These are phyloP conservation scores for Drosophila recens DNA, from an alignment of 2,888 invertebrate genomes.

Conservation along the genomic window DNA sequence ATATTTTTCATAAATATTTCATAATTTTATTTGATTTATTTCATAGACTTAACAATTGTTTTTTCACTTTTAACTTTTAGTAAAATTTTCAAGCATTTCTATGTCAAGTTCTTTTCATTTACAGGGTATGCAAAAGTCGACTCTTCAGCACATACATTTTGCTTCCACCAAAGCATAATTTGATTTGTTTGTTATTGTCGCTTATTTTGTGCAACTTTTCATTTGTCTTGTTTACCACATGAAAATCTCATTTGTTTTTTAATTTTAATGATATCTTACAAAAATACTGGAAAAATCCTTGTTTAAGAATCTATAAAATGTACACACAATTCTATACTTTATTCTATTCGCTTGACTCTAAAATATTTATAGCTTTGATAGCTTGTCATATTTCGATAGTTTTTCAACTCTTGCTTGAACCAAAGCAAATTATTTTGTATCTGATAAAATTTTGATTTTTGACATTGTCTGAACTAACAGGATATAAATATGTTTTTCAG, in stretches of 20 bases:
- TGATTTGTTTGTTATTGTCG: constrained; percentile 26
- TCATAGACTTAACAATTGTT: too few relatives aligned
- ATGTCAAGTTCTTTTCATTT: background rate
- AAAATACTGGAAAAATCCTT: background rate
- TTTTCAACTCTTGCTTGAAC: background rate
- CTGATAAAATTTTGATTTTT: background rate
- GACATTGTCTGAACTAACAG: constrained; percentile 1
- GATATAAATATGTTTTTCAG: constrained; percentile 26
- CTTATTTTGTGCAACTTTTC: constrained; percentile 17
- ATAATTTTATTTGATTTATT: too few relatives aligned
- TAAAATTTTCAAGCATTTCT: too few relatives aligned
- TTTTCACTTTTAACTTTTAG: too few relatives aligned
- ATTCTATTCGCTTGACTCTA: background rate
- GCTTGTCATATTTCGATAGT: background rate
- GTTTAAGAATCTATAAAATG: background rate
- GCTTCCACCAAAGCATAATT: constrained; percentile 8
- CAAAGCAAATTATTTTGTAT: background rate
- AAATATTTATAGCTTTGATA: background rate
- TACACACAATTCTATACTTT: background rate
- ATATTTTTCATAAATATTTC: too few relatives aligned
- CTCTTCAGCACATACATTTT: background rate
- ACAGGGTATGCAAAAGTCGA: background rate
- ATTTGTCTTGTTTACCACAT: constrained; percentile 35
- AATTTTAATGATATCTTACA: constrained; percentile 11
- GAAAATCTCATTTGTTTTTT: constrained; percentile 19